A percentile compares a stretch with the other conserved stretches of the same genome.
Evolutionary conservation across 2,888 invertebrate species (phyloP).

Genomic region (Phania funesta): DNA sequence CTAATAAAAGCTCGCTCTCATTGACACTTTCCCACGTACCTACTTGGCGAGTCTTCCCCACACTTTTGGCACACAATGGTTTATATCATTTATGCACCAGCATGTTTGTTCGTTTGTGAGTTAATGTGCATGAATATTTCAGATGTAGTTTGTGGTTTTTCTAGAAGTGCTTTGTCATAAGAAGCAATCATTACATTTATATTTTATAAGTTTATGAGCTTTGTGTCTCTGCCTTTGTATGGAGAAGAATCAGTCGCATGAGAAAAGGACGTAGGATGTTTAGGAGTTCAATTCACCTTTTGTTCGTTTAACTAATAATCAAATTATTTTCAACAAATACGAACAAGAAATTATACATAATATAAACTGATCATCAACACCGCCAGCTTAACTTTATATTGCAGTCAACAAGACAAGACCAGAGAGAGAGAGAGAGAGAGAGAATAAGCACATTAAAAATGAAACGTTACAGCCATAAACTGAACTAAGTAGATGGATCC

Average conservation of each 20-base stretch:
- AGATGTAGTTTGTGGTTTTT: constrained; percentile 37
- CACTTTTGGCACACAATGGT: background rate
- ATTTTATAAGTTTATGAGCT: constrained; percentile 50
- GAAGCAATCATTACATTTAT: constrained; percentile 54
- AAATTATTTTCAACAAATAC: constrained; percentile 35
- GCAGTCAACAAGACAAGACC: constrained; percentile 3
- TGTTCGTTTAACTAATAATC: constrained; percentile 43
- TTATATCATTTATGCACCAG: background rate
- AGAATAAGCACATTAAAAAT: too few relatives aligned
- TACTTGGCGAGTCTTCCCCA: too few relatives aligned
- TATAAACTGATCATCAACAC: constrained; percentile 51
- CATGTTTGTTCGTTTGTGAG: background rate
- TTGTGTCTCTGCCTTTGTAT: constrained; percentile 3
- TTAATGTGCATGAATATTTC: constrained; percentile 46
- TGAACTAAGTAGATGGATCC: background rate
- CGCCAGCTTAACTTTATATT: constrained; percentile 50
- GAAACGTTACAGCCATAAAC: background rate
- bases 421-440: too few relatives aligned
- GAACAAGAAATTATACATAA: constrained; percentile 1
- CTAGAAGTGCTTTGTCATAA: constrained; percentile 59
- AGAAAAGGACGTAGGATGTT: constrained; percentile 21
- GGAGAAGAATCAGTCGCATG: background rate
- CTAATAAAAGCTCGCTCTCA: background rate
- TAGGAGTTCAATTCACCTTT: constrained; percentile 38
- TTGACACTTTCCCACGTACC: too few relatives aligned